Conservation (phyloP, 2,113 vertebrate species). For the Stercorarius parasiticus region DNA sequence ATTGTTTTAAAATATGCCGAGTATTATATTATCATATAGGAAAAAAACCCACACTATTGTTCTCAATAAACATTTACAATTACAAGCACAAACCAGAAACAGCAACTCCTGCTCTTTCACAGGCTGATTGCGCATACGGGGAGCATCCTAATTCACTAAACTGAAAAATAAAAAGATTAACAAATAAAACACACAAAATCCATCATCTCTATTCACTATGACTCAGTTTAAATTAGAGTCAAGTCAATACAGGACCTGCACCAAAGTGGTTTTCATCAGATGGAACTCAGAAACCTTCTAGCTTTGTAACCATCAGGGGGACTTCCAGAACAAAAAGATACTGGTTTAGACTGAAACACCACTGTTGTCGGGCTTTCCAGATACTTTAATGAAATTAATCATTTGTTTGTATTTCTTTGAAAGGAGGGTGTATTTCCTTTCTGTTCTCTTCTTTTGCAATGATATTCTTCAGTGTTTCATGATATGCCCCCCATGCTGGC, state of each 20-base stretch:
- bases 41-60: not conserved
- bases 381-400: not conserved
- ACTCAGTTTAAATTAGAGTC: not conserved
- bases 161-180: not conserved
- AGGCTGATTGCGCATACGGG: not conserved
- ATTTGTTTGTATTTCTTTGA: not conserved
- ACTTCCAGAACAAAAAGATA: not conserved
- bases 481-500: fast-evolving
- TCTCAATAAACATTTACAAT: not conserved
- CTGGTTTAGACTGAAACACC: not conserved
- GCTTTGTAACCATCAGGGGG: not conserved
- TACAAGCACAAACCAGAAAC: not conserved
- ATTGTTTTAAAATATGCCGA: not conserved
- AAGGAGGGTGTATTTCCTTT: not conserved
- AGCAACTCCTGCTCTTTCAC: not conserved
- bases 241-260: not conserved
- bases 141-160: not conserved
- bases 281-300: not conserved
- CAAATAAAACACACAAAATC: not conserved
- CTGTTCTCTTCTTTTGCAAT: not conserved
- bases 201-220: not conserved
- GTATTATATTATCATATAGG: not conserved
- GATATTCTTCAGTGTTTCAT: not conserved
- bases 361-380: not conserved
- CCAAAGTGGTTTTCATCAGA: not conserved